Conservation (phyloP, 2,113 vertebrate genomes). For the Oryzias curvinotus region DNA sequence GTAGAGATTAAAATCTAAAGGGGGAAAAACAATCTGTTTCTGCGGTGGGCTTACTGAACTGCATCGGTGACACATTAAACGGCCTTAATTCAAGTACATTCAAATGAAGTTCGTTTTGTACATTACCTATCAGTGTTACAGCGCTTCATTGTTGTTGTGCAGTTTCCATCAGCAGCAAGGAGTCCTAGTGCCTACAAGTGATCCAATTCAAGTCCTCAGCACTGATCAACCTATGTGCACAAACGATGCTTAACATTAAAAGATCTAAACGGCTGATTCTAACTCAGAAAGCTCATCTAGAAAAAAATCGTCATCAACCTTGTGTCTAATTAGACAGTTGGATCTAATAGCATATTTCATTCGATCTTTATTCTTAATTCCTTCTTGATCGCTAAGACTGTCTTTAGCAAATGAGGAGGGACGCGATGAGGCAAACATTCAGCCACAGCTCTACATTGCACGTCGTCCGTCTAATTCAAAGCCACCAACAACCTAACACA, state of each 20-base stretch:
- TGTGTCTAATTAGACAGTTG: not conserved
- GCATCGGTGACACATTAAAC: constrained; percentile 28
- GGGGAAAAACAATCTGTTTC: constrained; percentile 4
- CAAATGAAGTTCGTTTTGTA: constrained; percentile 36
- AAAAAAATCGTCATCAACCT: not conserved
- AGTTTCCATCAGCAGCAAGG: constrained; percentile 60
- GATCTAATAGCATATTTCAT: not conserved
- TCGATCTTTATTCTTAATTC: not conserved
- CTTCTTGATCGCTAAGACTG: constrained; percentile 19
- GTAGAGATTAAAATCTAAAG: constrained; percentile 1
- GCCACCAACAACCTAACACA: constrained; percentile 49
- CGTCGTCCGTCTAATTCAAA: constrained; percentile 16
- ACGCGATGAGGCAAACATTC: constrained; percentile 16
- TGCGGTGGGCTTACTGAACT: not conserved
- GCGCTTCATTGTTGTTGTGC: constrained; percentile 22
- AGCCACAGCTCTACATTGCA: constrained; percentile 23
- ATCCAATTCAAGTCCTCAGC: constrained; percentile 15
- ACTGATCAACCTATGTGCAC: not conserved
- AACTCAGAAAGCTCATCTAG: not conserved
- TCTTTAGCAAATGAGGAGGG: constrained; percentile 6
- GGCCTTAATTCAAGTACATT: constrained; percentile 62
- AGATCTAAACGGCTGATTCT: constrained; percentile 26
- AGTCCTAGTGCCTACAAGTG: constrained; percentile 5
- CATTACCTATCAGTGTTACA: constrained; percentile 33
- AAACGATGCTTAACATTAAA: constrained; percentile 23